phyloP scores from a whole-genome alignment of 1,140 invertebrate species.

The Diabrotica undecimpunctata region DNA sequence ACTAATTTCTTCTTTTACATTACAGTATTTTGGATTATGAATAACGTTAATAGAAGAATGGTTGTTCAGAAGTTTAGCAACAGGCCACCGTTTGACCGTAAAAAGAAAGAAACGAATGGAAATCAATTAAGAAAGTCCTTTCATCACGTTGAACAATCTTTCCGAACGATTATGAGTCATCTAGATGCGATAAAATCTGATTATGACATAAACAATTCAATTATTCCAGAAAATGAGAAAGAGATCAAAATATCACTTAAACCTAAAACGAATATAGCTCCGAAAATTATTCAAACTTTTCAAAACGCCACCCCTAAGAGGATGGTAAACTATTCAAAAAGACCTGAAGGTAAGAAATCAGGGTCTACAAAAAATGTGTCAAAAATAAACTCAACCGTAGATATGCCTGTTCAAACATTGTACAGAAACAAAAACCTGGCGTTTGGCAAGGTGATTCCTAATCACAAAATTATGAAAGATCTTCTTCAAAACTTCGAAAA shows the following conservation, averaged over 20 bases:
- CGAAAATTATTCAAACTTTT: constrained; percentile 22
- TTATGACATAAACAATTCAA: not conserved
- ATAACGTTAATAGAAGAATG: constrained; percentile 23
- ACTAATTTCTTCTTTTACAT: too few species aligned
- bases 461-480: constrained; percentile 29
- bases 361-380: too few species aligned
- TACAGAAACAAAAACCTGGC: constrained; percentile 22
- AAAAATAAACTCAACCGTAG: not conserved
- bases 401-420: constrained; percentile 20
- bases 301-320: constrained; percentile 13
- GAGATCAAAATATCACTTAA: constrained; percentile 1
- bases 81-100: constrained; percentile 27
- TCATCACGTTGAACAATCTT: not conserved
- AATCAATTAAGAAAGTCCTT: not conserved
- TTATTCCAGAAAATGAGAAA: not conserved
- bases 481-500: constrained; percentile 25
- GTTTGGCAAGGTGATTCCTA: constrained; percentile 28
- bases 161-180: not conserved
- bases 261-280: constrained; percentile 16
- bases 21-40: not conserved
- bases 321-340: not conserved
- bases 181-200: not conserved
- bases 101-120: constrained; percentile 15
- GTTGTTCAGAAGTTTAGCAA: constrained; percentile 27
- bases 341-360: too few species aligned